A percentile compares a stretch with the other conserved stretches of the same genome.
Conservation (phyloP, 1,140 invertebrate genomes). For the Listronotus oregonensis region DNA sequence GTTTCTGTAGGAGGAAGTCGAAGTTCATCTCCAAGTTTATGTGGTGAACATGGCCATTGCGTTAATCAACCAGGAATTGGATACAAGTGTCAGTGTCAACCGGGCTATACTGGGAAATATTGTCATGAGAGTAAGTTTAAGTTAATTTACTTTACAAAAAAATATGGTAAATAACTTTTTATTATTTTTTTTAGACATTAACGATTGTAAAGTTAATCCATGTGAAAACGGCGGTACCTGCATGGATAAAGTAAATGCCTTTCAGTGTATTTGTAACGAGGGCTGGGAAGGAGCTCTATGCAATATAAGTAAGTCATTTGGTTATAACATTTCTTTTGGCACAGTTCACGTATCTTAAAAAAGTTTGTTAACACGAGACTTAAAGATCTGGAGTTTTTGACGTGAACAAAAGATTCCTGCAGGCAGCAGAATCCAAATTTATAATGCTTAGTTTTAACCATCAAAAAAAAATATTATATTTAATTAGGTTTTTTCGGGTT, state of each 20-base stretch:
- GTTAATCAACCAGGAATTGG: conserved; percentile 65
- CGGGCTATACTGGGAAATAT: conserved; percentile 76
- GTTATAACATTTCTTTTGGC: no score
- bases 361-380: no score
- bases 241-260: conserved; percentile 75
- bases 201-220: conserved; percentile 73
- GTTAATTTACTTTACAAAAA: no score
- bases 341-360: no score
- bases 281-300: conserved; percentile 70
- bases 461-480: no score
- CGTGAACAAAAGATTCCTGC: no score
- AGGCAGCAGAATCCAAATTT: no score
- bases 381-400: no score
- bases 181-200: conserved; percentile 61
- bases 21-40: conserved; percentile 59
- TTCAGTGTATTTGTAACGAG: conserved; percentile 77
- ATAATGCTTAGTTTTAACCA: no score
- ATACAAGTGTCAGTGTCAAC: conserved; percentile 74
- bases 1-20: conserved; percentile 55
- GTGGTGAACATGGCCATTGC: conserved; percentile 81
- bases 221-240: conserved; percentile 78
- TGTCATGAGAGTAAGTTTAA: conserved; percentile 71
- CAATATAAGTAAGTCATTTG: conserved; percentile 62
- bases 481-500: no score
- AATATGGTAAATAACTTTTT: not conserved